Evolutionary conservation across 2,888 invertebrate species (phyloP), one percentile per base, ranked within the genome.

Genomic region (Diabrotica balteata): DNA sequence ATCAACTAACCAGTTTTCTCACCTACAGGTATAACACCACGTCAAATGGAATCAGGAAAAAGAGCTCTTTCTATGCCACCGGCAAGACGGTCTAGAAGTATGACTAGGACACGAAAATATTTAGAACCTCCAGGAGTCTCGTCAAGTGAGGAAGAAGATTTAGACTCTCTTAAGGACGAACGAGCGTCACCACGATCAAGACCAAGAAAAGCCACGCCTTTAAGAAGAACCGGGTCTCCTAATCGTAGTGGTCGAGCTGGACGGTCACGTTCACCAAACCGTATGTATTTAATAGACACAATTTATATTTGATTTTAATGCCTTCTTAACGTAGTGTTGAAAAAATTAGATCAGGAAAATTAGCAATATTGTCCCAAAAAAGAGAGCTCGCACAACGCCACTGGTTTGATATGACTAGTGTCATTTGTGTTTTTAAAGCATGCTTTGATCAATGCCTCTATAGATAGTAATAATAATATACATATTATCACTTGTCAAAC

Each of bases 111-210:
- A 50, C 63, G 77, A 49, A 76, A 73, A 50, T 80, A 78, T 66
- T 70, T 83, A 55, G 81, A 81, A 73, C 80, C 79, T 5, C 82
- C 83, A 2, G 70, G 78, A 55, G 71, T 74, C 10, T 80, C 83
- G 22, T 72, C 72, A 8, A 76, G 77, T 32, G 80, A 80, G 10
- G 72, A 68, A 22, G 70, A 73, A 54, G 71, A 71, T 46, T 32
- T 58, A n/a, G 64, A 64, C 50, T 67, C 73, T 51, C 44, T 68
- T n/a, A 64, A 70, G 64, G 63, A 59, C 44, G 66, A 72, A 52
- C 70, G 32, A 3, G 9, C 53, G 0, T 32, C 9, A 1, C 32
- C 32, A 32, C 8, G 10, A 7, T 44, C 69, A 9, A 63, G 69
- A 62, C 59, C 68, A 52, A 75, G 72, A 44, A 73, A 69, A 47